Evolutionary conservation across 2,888 invertebrate species (phyloP), one percentile per base, ranked within the genome.

Genomic region (Oligia latruncula): DNA sequence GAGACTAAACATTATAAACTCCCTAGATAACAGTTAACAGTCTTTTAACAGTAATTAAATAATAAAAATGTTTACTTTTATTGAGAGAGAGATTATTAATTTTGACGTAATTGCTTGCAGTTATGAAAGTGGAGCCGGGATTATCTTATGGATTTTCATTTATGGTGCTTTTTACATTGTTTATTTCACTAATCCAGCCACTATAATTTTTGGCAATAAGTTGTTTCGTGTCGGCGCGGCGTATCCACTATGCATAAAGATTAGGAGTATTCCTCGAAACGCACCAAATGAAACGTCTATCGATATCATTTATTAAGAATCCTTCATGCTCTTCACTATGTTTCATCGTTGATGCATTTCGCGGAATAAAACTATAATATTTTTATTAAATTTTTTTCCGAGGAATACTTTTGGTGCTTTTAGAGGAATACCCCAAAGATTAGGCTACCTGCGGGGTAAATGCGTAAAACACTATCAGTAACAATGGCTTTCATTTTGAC

Each of bases 21-120:
- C 46, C 40, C 65, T 40, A 66, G 55, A 74, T 74, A 81, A 75
- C 62, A 40, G 68, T 43, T 67, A 62, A 71, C 35, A n/a, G 62
- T 73, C 35, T 52, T 71, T 11, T 43, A 64, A 40, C 52, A 35
- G 52, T 70, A 43, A 74, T 66, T 66, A 64, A 70, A 83, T 73
- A 49, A 55, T 84, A 81, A 77, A 85, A 81, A 46, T 62, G 60
- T 74, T 49, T 76, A 20, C 49, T 62, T 74, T 65, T 64, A 76
- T 60, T 60, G 58, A 11, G 11, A 23, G 23, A 23, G 55, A 11
- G n/a, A 60, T n/a, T 11, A 58, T 80, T 71, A 23, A 66, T 78
- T 67, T 71, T 55, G n/a, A 65, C 2, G 23, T 67, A 71, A 82
- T 82, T 81, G 64, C 29, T 64, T 65, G 8, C 13, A 60, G 52